Evolutionary conservation across 53 echinoderm and acorn worm species (phyloP), one percentile per base, ranked within the genome.

Genomic region (Apostichopus leukothele): DNA sequence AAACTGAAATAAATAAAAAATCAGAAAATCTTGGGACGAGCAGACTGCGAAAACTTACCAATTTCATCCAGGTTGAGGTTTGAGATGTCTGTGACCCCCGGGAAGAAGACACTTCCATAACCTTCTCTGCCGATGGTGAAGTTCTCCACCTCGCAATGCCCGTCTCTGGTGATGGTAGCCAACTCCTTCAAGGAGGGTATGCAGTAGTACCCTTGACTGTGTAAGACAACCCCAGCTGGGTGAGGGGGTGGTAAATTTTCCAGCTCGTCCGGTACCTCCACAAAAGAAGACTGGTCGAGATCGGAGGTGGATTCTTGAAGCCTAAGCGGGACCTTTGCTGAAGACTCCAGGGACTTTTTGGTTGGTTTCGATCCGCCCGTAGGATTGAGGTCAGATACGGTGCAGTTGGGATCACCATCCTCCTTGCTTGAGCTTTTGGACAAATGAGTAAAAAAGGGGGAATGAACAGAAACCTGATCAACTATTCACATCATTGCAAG

Each of bases 81-180:
- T 21, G 89, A 86, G 25, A 95, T 60, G 75, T 94, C 86, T 11
- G 99, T 99, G 75, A 90, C 77, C 19, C 99, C 99, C 9, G 94
- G 94, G 89, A 99, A 99, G 91, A 96, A 99, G n/a, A 96, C 99
- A 51, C 99, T 99, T 12, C 99, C 99, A 66, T 99, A 99, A 12
- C 95, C 91, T 57, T 90, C 91, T 73, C 96, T 79, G n/a, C 99
- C 96, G 1, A 96, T 90, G 25, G 96, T 90, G 67, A 96, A 91
- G 74, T 96, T 96, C 76, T 96, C 99, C 76, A 96, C 99, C 52
- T 79, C 39, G 60, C 93, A 91, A 22, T 9, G 73, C 25, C 84
- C 61, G 9, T 92, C 91, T 22, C 90, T 92, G 5, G 94, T 91
- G 76, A 94, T 75, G 1, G 91, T 84, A 1, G 91, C 99, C 54